Conservation (phyloP, 2,888 invertebrate species). For the Drosophila greeni region DNA sequence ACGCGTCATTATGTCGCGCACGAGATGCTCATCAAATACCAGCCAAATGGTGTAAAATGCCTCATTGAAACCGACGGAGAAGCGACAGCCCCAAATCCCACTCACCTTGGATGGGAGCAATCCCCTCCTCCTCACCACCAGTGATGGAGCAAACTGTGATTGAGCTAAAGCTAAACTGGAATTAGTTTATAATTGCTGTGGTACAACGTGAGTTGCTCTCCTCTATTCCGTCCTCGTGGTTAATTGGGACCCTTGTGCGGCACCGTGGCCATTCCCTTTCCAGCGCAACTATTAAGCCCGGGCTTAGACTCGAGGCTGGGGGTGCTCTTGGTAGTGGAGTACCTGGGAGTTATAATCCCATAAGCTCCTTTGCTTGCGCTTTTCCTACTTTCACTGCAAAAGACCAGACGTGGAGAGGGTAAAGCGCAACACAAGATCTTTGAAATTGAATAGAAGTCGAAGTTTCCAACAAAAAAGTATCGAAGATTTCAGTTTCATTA, state of each 20-base stretch:
- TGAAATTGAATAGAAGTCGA: background rate
- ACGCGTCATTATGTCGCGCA: conserved; percentile 39
- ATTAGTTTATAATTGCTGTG: conserved; percentile 39
- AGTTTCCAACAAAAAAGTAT: background rate
- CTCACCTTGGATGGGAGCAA: conserved; percentile 9
- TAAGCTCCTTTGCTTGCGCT: conserved; percentile 27
- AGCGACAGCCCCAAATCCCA: conserved; percentile 21
- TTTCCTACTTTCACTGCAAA: conserved; percentile 16
- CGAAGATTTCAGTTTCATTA: too few relatives aligned
- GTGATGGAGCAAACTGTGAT: conserved; percentile 40
- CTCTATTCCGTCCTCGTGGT: conserved; percentile 24
- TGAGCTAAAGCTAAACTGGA: conserved; percentile 32
- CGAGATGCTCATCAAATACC: conserved; percentile 67
- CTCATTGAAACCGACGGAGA: conserved; percentile 64
- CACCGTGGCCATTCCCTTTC: background rate
- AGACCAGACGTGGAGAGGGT: background rate
- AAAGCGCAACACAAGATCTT: background rate
- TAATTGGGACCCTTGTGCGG: conserved; percentile 29
- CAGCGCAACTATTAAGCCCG: conserved; percentile 19
- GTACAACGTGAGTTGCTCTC: conserved; percentile 13
- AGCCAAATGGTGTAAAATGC: conserved; percentile 71
- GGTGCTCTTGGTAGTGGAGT: conserved; percentile 1
- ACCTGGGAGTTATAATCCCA: conserved; percentile 30
- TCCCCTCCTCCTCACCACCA: conserved; percentile 2
- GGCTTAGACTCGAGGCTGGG: background rate